Evolutionary conservation across 2,797 vertebrate genomes (phyloP), one percentile per base, ranked within the genome.

Genomic region (Eleutherodactylus coqui): DNA sequence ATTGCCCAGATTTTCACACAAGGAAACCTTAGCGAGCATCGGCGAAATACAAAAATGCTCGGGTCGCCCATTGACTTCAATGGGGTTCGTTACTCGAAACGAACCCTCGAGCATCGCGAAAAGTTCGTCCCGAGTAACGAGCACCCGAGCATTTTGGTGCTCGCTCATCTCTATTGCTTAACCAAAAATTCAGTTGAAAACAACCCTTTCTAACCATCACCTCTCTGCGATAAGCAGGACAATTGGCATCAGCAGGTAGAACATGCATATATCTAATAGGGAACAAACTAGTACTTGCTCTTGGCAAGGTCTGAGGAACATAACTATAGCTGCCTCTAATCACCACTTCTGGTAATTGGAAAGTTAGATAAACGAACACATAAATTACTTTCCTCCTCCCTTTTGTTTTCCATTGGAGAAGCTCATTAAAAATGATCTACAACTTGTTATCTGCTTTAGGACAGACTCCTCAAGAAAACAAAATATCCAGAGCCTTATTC

Each of bases 391-490:
- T 77, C 69, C 88, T 83, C 80, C 88, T 77, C 77, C 62, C 88
- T 87, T 81, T 87, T 84, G 85, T 85, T 87, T 80, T 83, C 73
- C 84, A 87, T 78, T 72, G 81, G 78, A 80, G 82, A 64, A 85
- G 77, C 88, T 88, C 88, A 88, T 88, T 88, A 88, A 88, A 88
- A 88, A 88, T 88, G 85, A 88, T 88, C 60, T 88, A 88, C 88
- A 85, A 79, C 85, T 45, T 86, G 69, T 80, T 88, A 88, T 86
- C 85, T 81, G 32, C 49, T 21, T 75, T 81, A 49, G 79, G 85
- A 85, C 36, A 75, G 82, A 64, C 82, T 69, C 58, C 77, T 72
- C 75, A 38, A 78, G 77, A 36, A 83, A 87, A 84, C 72, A 80
- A 58, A 80, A 81, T 62, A 67, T 51, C 43, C 82, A 85, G 38